phyloP scores from a whole-genome alignment of 1,140 invertebrate species.

The Polypedilum vanderplanki region DNA sequence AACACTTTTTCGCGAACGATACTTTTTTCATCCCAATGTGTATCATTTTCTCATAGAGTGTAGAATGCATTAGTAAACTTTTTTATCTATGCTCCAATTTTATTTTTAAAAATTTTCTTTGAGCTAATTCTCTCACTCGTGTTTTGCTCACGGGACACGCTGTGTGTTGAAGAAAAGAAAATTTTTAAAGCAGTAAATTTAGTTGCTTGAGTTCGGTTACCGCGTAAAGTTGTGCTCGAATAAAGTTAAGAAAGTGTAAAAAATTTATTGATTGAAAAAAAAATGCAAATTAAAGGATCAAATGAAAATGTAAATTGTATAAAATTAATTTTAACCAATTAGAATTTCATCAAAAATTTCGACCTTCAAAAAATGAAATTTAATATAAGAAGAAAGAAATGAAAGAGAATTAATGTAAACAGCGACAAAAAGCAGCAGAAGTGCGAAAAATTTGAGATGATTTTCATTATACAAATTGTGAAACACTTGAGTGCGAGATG shows the following conservation, averaged over 20 bases:
- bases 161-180: neutral
- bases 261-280: neutral
- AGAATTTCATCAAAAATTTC: no score
- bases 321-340: conserved; percentile 15
- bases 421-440: neutral
- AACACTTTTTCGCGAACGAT: no score
- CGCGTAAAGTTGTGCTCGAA: conserved; percentile 3
- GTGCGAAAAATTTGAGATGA: neutral
- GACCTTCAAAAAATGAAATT: neutral
- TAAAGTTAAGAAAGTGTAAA: neutral
- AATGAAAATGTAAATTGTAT: conserved; percentile 22
- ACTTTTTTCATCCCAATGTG: no score
- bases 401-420: neutral
- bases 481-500: neutral
- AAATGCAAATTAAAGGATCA: conserved; percentile 19
- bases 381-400: neutral
- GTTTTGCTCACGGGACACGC: conserved; percentile 2
- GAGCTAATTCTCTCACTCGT: neutral
- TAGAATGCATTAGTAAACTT: neutral
- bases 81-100: conserved; percentile 12
- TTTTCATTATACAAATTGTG: neutral
- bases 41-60: neutral
- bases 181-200: conserved; percentile 18
- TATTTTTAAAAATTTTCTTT: conserved; percentile 26
- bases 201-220: conserved; percentile 23